Base-by-base conservation (phyloP, 1,140 invertebrate genomes). In the Nasonia giraulti region DNA sequence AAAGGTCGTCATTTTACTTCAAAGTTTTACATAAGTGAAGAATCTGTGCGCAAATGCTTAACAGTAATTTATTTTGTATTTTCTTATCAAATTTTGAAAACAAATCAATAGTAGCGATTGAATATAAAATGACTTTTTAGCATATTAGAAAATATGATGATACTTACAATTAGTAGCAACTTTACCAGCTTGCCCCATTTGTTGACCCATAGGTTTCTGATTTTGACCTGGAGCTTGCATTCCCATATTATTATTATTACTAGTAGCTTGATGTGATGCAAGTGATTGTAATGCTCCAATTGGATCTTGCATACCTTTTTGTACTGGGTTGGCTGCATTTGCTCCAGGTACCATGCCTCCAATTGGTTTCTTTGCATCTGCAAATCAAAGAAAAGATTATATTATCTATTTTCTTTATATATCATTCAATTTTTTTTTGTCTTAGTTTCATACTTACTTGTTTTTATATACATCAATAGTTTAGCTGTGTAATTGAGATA, bases 401-500 rank as follows among this genome's bases (percentile, higher is more conserved):
- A 31, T 71, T 31, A 27, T 5, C 69, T 17, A 12, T 12, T 31
- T 40, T 14, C 17, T 75, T 33, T 1, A 31, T 17, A 17, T 40
- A 75, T 20, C 10, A 4, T 33, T 75, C 0, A 75, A 69, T 2
- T 69, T 69, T 27, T 27, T 27, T 2, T 23, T 69, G 10, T 23
- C 10, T 23, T 17, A 31, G 68, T 69, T 23, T 69, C 14, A 75
- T 40, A 75, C 14, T 94, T 97, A 96, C 96, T 94, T n/a, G 55
- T 93, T 97, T 96, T 93, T 20, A 98, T 96, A 93, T 98, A 97
- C 79, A 98, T 93, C 88, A 98, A 98, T 0, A 98, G 92, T 88
- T 97, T 95, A 0, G 97, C 97, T 23, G 98, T 96, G 93, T 97
- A 96, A 40, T 96, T 95, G 87, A 98, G 91, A 90, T 98, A 98